Conservation (phyloP, 2,113 vertebrate genomes). For the Lontra canadensis region DNA sequence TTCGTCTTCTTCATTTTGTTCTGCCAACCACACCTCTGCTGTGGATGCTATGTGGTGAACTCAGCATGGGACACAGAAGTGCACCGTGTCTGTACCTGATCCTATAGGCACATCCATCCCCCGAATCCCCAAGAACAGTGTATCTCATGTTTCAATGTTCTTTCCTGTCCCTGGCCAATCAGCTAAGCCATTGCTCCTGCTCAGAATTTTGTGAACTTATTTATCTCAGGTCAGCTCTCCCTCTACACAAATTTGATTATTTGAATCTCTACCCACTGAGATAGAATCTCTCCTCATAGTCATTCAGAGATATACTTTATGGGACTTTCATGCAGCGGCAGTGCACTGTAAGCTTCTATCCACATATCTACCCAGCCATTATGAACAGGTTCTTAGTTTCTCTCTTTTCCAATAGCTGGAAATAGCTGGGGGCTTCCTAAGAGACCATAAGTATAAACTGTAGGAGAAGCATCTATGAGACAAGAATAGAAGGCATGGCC, state of each 20-base stretch:
- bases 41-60: background rate
- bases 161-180: background rate
- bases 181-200: background rate
- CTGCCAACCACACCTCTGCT: background rate
- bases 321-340: background rate
- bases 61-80: background rate
- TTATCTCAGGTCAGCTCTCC: background rate
- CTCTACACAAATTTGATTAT: background rate
- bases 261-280: background rate
- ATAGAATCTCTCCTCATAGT: background rate
- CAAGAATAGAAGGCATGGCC: no score
- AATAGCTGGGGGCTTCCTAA: no score
- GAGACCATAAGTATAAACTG: background rate
- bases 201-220: background rate
- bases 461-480: background rate
- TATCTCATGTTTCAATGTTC: background rate
- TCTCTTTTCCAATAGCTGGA: background rate
- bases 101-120: background rate
- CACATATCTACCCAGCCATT: background rate
- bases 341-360: background rate
- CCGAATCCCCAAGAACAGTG: rapidly evolving
- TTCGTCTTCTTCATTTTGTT: background rate
- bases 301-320: background rate
- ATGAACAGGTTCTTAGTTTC: background rate
- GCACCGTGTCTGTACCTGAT: background rate